A percentile compares a stretch with the other conserved stretches of the same genome.
Evolutionary conservation across 2,113 vertebrate genomes (phyloP).

Genomic region (Melanostigma gelatinosum): DNA sequence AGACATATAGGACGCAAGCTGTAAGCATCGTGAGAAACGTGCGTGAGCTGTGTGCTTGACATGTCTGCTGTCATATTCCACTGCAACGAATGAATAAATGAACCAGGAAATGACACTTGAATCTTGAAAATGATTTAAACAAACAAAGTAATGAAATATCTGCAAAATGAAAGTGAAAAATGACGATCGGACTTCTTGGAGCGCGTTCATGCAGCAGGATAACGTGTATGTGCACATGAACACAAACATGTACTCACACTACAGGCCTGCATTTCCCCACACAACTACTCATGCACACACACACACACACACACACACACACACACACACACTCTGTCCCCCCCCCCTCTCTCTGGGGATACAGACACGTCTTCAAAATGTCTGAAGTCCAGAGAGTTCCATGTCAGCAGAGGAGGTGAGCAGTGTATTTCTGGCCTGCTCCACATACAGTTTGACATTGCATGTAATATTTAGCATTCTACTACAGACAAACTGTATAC

Average conservation of each 20-base stretch:
- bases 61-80: not conserved
- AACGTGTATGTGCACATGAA: not conserved
- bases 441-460: slow-evolving; percentile 21
- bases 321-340: not conserved
- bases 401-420: slow-evolving; percentile 33
- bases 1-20: slow-evolving; percentile 27
- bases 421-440: slow-evolving; percentile 38
- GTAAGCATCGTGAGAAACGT: not conserved
- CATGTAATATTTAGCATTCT: slow-evolving; percentile 49
- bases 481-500: not conserved
- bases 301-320: not conserved
- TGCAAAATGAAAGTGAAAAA: not conserved
- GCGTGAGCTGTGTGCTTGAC: not conserved
- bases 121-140: not conserved
- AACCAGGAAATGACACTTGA: not conserved
- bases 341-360: not conserved
- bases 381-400: slow-evolving; percentile 21
- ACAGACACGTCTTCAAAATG: not conserved
- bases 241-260: not conserved
- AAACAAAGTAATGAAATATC: too few relatives aligned
- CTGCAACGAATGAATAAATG: not conserved
- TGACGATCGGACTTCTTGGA: not conserved
- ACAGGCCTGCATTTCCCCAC: not conserved
- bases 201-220: too few relatives aligned
- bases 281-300: not conserved